Evolutionary conservation across 2,797 vertebrate genomes (phyloP).

Genomic region (Vespertilio murinus): DNA sequence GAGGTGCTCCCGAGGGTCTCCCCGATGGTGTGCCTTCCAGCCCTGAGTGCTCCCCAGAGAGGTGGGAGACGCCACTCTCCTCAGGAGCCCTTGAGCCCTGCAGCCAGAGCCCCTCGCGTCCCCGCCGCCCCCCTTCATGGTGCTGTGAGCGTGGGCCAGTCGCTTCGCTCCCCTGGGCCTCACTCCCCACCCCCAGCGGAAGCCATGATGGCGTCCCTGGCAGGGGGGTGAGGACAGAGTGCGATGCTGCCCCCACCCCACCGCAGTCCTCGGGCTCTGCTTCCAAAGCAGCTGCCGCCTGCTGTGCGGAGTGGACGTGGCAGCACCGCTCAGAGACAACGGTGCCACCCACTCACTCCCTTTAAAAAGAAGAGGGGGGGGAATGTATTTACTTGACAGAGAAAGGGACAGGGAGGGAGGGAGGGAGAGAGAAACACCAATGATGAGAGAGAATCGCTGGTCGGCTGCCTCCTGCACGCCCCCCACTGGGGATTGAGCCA

Average conservation of each 20-base stretch:
- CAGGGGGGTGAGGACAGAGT: background rate
- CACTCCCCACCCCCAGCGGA: background rate
- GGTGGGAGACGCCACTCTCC: background rate
- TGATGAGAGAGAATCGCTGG: no score
- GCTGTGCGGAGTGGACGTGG: no score
- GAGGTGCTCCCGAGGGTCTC: no score
- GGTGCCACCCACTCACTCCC: no score
- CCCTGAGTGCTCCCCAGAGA: background rate
- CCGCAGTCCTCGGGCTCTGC: background rate
- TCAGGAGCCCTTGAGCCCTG: background rate
- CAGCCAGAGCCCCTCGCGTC: background rate
- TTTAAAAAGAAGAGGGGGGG: no score
- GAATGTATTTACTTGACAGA: no score
- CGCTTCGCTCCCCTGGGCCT: background rate
- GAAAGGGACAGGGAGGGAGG: no score
- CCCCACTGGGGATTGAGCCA: no score
- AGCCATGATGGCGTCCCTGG: accelerated
- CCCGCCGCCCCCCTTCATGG: background rate
- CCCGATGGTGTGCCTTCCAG: background rate
- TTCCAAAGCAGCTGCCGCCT: background rate
- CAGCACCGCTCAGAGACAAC: background rate
- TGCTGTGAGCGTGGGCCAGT: background rate
- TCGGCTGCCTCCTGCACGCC: no score
- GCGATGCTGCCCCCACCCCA: background rate
- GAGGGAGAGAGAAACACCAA: no score